A percentile compares a stretch with the other conserved stretches of the same genome.
phyloP scores from a whole-genome alignment of 2,888 invertebrate species.

The Fragum fragum region DNA sequence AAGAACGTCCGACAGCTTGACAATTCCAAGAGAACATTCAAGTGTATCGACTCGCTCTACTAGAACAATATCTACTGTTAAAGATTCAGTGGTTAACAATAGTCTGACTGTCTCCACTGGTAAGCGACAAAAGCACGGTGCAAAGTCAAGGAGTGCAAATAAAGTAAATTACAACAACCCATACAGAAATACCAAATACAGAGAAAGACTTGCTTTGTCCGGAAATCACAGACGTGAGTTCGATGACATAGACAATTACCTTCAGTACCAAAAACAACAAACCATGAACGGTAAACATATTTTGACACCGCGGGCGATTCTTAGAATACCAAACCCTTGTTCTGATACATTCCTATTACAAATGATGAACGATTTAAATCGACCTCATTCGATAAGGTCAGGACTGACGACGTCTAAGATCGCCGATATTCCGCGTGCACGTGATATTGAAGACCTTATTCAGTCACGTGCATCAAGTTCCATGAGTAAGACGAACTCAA shows the following conservation, averaged over 20 bases:
- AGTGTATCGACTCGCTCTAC: conserved; percentile 48
- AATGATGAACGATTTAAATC: conserved; percentile 77
- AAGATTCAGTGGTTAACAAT: conserved; percentile 59
- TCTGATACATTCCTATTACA: conserved; percentile 77
- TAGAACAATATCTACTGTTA: conserved; percentile 49
- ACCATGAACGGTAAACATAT: conserved; percentile 59
- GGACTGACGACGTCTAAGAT: conserved; percentile 59
- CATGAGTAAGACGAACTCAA: conserved; percentile 63
- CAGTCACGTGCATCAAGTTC: conserved; percentile 69
- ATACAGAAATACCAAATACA: conserved; percentile 71
- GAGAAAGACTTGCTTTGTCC: conserved; percentile 65
- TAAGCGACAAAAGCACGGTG: conserved; percentile 36
- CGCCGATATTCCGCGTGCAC: conserved; percentile 71
- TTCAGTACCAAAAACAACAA: conserved; percentile 70
- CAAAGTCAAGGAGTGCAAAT: conserved; percentile 26
- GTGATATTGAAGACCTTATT: conserved; percentile 74
- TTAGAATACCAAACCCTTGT: conserved; percentile 76
- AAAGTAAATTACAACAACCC: conserved; percentile 75
- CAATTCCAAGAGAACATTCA: conserved; percentile 52
- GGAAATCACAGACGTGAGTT: conserved; percentile 66
- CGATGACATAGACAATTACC: conserved; percentile 70
- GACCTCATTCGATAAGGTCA: conserved; percentile 56
- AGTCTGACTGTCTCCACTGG: conserved; percentile 56
- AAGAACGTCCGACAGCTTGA: conserved; percentile 31
- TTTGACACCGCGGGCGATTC: conserved; percentile 62